Evolutionary conservation across 2,888 invertebrate genomes (phyloP).

Genomic region (Chrysotoxum bicinctum): DNA sequence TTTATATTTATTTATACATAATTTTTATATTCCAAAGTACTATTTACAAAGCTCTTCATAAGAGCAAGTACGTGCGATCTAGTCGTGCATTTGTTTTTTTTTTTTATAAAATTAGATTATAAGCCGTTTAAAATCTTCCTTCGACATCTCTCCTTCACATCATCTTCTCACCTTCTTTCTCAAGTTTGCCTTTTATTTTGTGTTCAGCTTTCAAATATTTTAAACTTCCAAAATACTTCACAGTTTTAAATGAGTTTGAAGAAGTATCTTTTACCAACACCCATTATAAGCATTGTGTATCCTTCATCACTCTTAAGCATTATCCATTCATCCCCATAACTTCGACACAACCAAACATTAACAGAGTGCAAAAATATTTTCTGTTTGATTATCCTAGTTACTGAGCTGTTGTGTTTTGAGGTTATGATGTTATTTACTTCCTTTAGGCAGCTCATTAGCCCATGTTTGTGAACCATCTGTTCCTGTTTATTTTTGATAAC

Average conservation of each 20-base stretch:
- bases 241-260: constrained; percentile 17
- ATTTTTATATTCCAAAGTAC: too few species aligned
- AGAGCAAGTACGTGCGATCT: too few species aligned
- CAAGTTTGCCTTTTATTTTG: background rate
- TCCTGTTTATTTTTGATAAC: constrained; percentile 41
- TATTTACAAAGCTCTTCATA: too few species aligned
- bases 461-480: constrained; percentile 50
- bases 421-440: constrained; percentile 42
- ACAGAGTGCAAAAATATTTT: constrained; percentile 41
- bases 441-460: constrained; percentile 48
- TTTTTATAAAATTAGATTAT: background rate
- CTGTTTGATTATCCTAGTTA: constrained; percentile 41
- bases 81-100: too few species aligned
- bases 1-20: too few species aligned
- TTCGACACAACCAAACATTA: constrained; percentile 24
- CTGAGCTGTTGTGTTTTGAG: constrained; percentile 26
- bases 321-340: background rate
- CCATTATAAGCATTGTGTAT: constrained; percentile 4
- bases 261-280: constrained; percentile 20
- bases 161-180: background rate
- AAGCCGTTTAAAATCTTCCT: background rate
- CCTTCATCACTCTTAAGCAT: background rate
- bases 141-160: background rate
- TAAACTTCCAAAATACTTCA: constrained; percentile 5
- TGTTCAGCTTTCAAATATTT: background rate